Evolutionary conservation across 2,797 vertebrate species (phyloP).

Genomic region (Tachyglossus aculeatus): DNA sequence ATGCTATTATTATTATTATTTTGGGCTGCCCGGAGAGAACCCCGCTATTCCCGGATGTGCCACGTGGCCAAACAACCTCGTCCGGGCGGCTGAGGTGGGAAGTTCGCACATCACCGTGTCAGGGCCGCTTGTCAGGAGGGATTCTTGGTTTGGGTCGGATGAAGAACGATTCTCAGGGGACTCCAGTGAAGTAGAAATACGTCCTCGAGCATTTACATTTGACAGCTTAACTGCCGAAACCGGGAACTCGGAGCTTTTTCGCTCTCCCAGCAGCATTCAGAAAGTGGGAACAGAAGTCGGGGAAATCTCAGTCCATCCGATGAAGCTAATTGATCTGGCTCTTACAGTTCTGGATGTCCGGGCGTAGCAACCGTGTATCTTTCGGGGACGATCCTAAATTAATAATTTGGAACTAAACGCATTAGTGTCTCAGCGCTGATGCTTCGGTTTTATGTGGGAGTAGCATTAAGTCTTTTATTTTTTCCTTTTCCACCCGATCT

Average conservation of each 20-base stretch:
- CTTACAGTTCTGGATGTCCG: conserved; percentile 23
- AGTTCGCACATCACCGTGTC: not conserved
- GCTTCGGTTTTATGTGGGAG: conserved; percentile 25
- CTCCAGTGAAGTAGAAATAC: not conserved
- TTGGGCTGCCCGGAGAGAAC: too few species aligned
- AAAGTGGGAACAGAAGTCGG: conserved; percentile 17
- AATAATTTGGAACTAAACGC: conserved; percentile 9
- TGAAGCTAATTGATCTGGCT: conserved; percentile 4
- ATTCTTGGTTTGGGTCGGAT: not conserved
- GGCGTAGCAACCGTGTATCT: conserved; percentile 1
- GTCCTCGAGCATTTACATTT: conserved; percentile 3
- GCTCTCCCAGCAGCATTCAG: conserved; percentile 3
- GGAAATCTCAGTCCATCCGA: conserved; percentile 20
- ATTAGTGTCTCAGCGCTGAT: not conserved
- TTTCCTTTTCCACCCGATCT: too few species aligned
- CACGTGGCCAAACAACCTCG: too few species aligned
- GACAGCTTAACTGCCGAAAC: conserved; percentile 7
- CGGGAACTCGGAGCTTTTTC: conserved; percentile 7
- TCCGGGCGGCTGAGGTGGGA: not conserved
- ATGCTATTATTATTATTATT: too few species aligned
- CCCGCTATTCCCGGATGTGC: too few species aligned
- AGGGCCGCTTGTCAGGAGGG: not conserved
- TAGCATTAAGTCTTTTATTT: too few species aligned
- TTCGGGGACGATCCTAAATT: not conserved
- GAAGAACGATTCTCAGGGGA: not conserved